These are phyloP conservation scores for Cettia cetti DNA, from an alignment of 2,113 vertebrate genomes.

Conservation along the genomic window DNA sequence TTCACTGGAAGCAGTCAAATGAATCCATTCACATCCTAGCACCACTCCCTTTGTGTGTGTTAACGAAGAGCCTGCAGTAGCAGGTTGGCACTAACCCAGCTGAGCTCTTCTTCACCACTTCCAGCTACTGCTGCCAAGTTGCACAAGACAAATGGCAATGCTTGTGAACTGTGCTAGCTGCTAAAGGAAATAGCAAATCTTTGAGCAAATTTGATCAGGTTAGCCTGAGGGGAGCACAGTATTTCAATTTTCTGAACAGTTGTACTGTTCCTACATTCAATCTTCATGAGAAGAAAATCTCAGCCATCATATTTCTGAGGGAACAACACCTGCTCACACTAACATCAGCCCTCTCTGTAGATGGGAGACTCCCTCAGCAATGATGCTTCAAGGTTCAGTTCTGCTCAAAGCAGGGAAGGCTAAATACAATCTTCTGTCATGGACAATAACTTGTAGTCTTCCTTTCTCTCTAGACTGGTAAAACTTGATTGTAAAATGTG, in stretches of 20 bases:
- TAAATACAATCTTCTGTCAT: neutral
- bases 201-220: neutral
- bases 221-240: neutral
- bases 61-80: neutral
- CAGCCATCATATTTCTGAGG: neutral
- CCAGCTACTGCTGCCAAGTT: neutral
- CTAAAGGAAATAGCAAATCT: neutral
- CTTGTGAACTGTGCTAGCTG: neutral
- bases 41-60: neutral
- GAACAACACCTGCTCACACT: neutral
- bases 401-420: neutral
- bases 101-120: neutral
- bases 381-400: neutral
- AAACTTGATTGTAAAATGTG: neutral
- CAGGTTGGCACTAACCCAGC: neutral
- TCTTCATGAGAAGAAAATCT: neutral
- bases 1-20: neutral
- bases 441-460: neutral
- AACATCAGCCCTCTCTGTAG: neutral
- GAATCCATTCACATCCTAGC: neutral
- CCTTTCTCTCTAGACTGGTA: neutral
- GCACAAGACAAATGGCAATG: neutral
- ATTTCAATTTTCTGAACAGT: neutral
- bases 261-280: neutral
- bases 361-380: neutral